phyloP scores from a whole-genome alignment of 2,797 vertebrate species.

The Enoplosus armatus region DNA sequence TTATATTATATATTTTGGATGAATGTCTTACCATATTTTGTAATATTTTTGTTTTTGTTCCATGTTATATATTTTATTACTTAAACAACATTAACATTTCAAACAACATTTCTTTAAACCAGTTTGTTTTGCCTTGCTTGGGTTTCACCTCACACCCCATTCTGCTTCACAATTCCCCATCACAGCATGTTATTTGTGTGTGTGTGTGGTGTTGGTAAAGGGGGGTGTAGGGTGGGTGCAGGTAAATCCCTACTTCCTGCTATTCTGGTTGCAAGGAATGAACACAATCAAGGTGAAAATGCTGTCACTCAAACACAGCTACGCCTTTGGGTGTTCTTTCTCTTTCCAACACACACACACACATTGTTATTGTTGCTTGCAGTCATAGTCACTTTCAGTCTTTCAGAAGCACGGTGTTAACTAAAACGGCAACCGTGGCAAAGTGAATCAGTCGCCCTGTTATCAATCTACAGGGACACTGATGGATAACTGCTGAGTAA shows the following conservation, averaged over 20 bases:
- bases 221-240: constrained; percentile 50
- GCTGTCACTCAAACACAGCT: constrained; percentile 23
- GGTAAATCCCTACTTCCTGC: constrained; percentile 72
- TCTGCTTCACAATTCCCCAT: constrained; percentile 25
- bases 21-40: constrained; percentile 10
- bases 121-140: constrained; percentile 40
- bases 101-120: no score
- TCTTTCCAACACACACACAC: neutral
- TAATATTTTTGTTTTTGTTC: no score
- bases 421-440: constrained; percentile 1
- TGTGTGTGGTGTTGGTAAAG: constrained; percentile 2
- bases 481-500: neutral
- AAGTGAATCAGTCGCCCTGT: constrained; percentile 28
- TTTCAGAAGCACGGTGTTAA: constrained; percentile 4
- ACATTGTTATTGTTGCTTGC: neutral
- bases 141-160: constrained; percentile 51
- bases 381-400: neutral
- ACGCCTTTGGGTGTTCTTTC: neutral
- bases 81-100: no score
- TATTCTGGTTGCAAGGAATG: constrained; percentile 54
- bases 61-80: constrained; percentile 14
- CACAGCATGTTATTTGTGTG: constrained; percentile 22
- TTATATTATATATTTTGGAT: neutral
- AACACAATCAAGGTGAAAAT: constrained; percentile 66
- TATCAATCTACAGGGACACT: neutral